A percentile compares a stretch with the other conserved stretches of the same genome.
Evolutionary conservation across 2,888 invertebrate species (phyloP).

Genomic region (Hyposoter didymator): DNA sequence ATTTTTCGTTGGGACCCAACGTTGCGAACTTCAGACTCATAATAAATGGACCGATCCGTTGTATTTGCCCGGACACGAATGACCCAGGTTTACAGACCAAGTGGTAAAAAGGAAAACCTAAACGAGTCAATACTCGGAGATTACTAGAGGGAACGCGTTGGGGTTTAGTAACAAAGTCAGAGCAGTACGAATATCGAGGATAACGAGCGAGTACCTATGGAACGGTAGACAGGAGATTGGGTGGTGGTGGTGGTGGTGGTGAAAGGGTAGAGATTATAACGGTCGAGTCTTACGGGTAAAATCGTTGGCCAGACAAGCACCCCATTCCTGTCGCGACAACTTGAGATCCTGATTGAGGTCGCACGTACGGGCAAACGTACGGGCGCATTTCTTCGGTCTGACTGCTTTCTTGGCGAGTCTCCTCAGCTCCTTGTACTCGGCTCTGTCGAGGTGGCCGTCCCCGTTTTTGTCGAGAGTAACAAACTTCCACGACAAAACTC

Average conservation of each 20-base stretch:
- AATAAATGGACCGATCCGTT: too few relatives aligned
- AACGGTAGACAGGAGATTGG: not conserved
- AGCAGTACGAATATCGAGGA: not conserved
- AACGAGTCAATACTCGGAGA: not conserved
- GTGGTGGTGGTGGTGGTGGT: not conserved
- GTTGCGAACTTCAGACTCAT: too few relatives aligned
- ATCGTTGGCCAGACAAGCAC: slow-evolving; percentile 92
- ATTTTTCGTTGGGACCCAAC: too few relatives aligned
- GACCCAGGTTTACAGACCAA: too few relatives aligned
- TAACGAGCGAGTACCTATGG: slow-evolving; percentile 5
- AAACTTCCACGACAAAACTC: slow-evolving; percentile 96
- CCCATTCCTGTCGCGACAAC: slow-evolving; percentile 94
- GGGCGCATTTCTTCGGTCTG: slow-evolving; percentile 95
- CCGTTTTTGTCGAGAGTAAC: slow-evolving; percentile 91
- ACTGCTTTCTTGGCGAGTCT: slow-evolving; percentile 94
- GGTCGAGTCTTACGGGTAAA: slow-evolving; percentile 90
- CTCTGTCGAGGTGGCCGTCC: slow-evolving; percentile 91
- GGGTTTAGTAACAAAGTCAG: not conserved
- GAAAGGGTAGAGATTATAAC: slow-evolving; percentile 17
- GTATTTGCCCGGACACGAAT: too few relatives aligned
- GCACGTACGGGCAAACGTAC: slow-evolving; percentile 94
- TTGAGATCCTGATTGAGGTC: slow-evolving; percentile 93
- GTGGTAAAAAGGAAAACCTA: not conserved
- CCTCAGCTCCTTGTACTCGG: slow-evolving; percentile 93
- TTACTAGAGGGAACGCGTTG: not conserved